Evolutionary conservation across 2,113 vertebrate species (phyloP).

Genomic region (Mastomys natalensis): DNA sequence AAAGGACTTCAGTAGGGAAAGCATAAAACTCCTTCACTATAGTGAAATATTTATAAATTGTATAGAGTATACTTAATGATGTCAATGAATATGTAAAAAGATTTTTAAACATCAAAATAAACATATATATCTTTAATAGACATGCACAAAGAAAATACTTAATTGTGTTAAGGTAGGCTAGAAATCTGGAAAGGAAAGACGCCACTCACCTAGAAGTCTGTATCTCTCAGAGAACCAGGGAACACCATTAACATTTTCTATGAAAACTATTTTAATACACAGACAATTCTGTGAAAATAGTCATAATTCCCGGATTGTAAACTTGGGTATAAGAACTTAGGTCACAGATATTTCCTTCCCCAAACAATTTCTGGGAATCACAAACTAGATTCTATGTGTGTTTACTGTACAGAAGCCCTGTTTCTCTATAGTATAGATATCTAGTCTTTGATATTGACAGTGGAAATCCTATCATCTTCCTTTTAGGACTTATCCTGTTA

Average conservation of each 20-base stretch:
- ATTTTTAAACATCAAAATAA: background rate
- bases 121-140: background rate
- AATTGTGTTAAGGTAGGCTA: background rate
- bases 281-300: background rate
- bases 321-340: background rate
- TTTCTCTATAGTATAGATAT: background rate
- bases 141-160: background rate
- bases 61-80: background rate
- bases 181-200: background rate
- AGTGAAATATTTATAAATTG: background rate
- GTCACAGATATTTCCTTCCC: background rate
- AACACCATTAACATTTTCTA: background rate
- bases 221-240: background rate
- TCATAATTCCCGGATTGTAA: background rate
- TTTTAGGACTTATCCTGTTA: background rate
- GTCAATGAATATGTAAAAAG: background rate
- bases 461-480: background rate
- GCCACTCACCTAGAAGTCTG: background rate
- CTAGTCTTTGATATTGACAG: background rate
- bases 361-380: background rate
- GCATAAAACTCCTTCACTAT: background rate
- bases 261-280: background rate
- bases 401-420: background rate
- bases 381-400: background rate
- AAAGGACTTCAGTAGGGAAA: background rate